Evolutionary conservation across 2,888 invertebrate genomes (phyloP), one percentile per base, ranked within the genome.

Genomic region (Drosophila prostipennis): DNA sequence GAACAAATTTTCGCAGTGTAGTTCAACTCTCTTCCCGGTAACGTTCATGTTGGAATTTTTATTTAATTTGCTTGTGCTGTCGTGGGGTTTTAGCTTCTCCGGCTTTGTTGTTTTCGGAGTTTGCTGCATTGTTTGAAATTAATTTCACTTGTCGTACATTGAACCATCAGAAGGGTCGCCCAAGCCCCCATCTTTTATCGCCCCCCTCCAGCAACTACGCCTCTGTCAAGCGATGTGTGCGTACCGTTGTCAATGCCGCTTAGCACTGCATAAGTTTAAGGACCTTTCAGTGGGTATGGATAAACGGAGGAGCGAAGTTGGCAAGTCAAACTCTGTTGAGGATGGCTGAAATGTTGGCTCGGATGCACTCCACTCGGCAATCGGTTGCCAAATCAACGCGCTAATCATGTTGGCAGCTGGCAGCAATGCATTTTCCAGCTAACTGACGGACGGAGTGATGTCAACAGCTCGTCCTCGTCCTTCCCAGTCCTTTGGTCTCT

Each of bases 41-140:
- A 60, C 51, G 75, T 55, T 73, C 82, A 76, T 83, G 82, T 48
- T 74, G 82, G 89, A 83, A 83, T 83, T 83, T 83, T 83, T 83
- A 83, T 83, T 83, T 83, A 88, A 83, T 83, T 83, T 83, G 72
- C 79, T 72, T 78, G 49, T 45, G 59, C 76, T 81, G 79, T 79
- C 82, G 59, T 72, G 63, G 74, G 72, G 71, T 37, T 60, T 73
- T 55, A 59, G 52, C 59, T 51, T 71, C 69, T 55, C 49, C 42
- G 49, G 54, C 45, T 64, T 80, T 68, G 79, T 81, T 85, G 82
- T 83, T 78, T 87, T 68, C 85, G 63, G 70, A 72, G 73, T 79
- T 85, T 80, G 76, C 81, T 74, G 76, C 88, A 84, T 89, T 89
- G 87, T 87, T 89, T 81, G 83, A 84, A 83, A 88, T 88, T 88